Evolutionary conservation across 2,113 vertebrate species (phyloP).

Genomic region (Corydoras sp.): DNA sequence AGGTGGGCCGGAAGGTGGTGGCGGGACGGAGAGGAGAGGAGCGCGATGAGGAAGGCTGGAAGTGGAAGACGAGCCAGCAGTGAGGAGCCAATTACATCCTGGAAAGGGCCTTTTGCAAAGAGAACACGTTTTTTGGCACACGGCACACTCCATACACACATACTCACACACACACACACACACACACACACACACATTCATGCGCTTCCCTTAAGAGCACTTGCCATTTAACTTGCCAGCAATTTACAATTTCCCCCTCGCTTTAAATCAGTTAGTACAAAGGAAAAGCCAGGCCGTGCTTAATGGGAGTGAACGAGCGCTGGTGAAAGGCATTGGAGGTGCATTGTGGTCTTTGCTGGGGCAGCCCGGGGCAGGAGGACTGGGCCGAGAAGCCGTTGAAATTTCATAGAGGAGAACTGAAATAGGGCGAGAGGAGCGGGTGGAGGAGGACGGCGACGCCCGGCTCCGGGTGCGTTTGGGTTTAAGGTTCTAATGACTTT

Average conservation of each 20-base stretch:
- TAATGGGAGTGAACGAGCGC: constrained; percentile 16
- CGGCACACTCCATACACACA: constrained; percentile 3
- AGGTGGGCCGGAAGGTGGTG: neutral
- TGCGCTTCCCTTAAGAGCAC: constrained; percentile 35
- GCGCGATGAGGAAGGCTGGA: constrained; percentile 17
- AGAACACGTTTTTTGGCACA: neutral
- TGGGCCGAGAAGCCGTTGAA: constrained; percentile 54
- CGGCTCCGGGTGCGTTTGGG: neutral
- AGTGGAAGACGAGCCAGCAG: constrained; percentile 2
- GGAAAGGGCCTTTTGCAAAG: neutral
- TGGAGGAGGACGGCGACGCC: constrained; percentile 6
- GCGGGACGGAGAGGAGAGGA: constrained; percentile 8
- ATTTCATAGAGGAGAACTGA: constrained; percentile 60
- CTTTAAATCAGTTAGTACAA: constrained; percentile 28
- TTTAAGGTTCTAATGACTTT: constrained; percentile 24
- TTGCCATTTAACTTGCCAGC: constrained; percentile 33
- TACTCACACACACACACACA: constrained; percentile 19
- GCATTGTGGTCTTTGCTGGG: too few species aligned
- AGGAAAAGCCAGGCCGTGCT: constrained; percentile 14
- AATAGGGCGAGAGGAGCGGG: constrained; percentile 13
- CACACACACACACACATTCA: constrained; percentile 21
- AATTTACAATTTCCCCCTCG: constrained; percentile 35
- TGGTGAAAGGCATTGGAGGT: too few species aligned
- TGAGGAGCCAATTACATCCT: constrained; percentile 17
- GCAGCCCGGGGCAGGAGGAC: constrained; percentile 10